phyloP scores from a whole-genome alignment of 2,888 invertebrate species.

The Lasioglossum vierecki region DNA sequence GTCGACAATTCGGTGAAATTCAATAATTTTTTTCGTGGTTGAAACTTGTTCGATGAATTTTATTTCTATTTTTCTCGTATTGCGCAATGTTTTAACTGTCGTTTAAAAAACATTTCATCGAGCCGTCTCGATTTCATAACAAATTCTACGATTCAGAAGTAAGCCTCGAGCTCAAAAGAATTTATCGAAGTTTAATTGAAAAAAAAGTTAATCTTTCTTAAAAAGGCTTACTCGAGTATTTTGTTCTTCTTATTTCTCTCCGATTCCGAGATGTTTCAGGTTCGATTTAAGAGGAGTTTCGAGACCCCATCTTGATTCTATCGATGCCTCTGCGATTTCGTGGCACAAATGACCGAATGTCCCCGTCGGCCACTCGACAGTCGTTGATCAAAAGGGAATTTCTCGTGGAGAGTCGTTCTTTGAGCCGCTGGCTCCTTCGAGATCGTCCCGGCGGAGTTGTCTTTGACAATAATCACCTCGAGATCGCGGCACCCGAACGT shows the following conservation, averaged over 20 bases:
- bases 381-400: slow-evolving; percentile 61
- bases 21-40: neutral
- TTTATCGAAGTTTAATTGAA: neutral
- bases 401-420: slow-evolving; percentile 42
- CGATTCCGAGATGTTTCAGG: neutral
- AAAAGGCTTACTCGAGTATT: neutral
- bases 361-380: slow-evolving; percentile 53
- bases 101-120: neutral
- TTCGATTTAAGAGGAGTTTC: neutral
- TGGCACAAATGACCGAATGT: neutral
- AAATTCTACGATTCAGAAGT: neutral
- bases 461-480: slow-evolving; percentile 62
- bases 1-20: neutral
- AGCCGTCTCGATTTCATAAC: neutral
- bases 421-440: slow-evolving; percentile 51
- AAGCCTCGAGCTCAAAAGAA: neutral
- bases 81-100: neutral
- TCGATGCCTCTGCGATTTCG: neutral
- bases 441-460: slow-evolving; percentile 47
- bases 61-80: neutral
- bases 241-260: neutral
- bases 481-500: slow-evolving; percentile 10
- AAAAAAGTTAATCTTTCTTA: no score
- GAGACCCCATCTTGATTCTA: neutral
- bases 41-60: neutral